Base-by-base conservation (phyloP, 1,140 invertebrate genomes). In the Drosophila parabipectinata region DNA sequence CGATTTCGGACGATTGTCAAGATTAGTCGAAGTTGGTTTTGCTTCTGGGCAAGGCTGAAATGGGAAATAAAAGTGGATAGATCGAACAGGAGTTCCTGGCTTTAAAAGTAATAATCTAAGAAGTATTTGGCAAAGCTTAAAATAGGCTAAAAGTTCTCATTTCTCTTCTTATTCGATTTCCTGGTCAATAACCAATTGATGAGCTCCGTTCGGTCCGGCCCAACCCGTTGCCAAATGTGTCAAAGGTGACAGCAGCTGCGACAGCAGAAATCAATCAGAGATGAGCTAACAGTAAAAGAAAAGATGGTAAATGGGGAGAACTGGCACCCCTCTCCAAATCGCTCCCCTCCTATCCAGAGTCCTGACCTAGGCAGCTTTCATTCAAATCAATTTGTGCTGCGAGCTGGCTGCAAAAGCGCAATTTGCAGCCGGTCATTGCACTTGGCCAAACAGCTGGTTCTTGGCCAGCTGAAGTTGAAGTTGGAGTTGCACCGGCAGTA, bases 281-380 rank as follows among this genome's bases (percentile, higher is more conserved):
- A 68, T 76, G 77, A 85, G 75, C 48, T 88, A 85, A 85, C 82
- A 88, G 82, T 85, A 85, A 85, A 85, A 51, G 63, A 53, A 69
- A 55, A 69, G 67, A 79, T 82, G 78, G 75, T 45, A 72, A 83
- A 79, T 79, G 67, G 76, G 44, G 58, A 54, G 53, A 56, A 48
- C 45, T 66, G 58, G 74, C 32, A 39, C 48, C 67, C 28, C 61
- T 47, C 59, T 30, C 28, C 39, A 8, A 44, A 15, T 15, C 41
- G 26, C 4, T 28, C 26, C 26, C 26, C 6, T 28, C 26, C 14
- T 14, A 41, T 54, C 51, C 24, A 52, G 63, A 47, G 18, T 47
- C 18, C 44, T 47, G 41, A 66, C 32, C 66, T 72, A 37, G 52
- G 45, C 61, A 62, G 72, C 67, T 71, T 71, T 71, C 67, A 71